These are phyloP conservation scores for Platalea minor DNA, from an alignment of 2,797 vertebrate species.

Conservation along the genomic window DNA sequence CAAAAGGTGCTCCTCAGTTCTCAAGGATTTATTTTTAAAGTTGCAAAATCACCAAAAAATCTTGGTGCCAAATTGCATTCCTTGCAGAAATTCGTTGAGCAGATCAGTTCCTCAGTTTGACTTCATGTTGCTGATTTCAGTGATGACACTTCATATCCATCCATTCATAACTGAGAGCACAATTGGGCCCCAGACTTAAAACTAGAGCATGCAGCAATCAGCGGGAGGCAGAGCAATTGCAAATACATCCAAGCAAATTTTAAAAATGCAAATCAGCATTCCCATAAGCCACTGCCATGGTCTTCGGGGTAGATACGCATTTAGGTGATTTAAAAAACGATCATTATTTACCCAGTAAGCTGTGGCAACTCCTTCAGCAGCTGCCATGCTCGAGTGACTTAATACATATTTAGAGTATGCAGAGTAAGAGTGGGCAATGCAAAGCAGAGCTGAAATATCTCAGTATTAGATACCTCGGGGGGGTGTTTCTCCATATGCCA, in stretches of 20 bases:
- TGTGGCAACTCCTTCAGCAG: constrained; percentile 62
- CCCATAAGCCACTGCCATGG: constrained; percentile 31
- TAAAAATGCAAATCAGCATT: constrained; percentile 62
- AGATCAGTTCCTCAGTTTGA: background rate
- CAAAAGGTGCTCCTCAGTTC: background rate
- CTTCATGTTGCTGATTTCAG: background rate
- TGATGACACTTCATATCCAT: background rate
- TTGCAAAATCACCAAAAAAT: background rate
- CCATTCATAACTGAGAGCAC: background rate
- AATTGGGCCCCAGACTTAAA: background rate
- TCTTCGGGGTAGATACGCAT: constrained; percentile 58
- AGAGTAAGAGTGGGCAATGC: constrained; percentile 61
- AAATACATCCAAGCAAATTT: constrained; percentile 15
- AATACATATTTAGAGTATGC: constrained; percentile 69
- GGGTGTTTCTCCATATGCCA: constrained; percentile 53
- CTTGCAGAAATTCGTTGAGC: background rate
- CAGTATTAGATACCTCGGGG: constrained; percentile 47
- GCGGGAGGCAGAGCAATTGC: background rate
- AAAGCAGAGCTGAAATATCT: constrained; percentile 54
- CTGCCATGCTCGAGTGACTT: constrained; percentile 64
- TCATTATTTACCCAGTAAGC: constrained; percentile 70
- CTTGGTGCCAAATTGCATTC: background rate
- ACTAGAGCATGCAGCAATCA: background rate
- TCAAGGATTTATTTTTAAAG: background rate
- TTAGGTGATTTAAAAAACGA: constrained; percentile 57